Percentiles rank a stretch among this genome's conserved stretches.
Conservation (phyloP, 2,888 invertebrate species). For the Panzeria rudis region DNA sequence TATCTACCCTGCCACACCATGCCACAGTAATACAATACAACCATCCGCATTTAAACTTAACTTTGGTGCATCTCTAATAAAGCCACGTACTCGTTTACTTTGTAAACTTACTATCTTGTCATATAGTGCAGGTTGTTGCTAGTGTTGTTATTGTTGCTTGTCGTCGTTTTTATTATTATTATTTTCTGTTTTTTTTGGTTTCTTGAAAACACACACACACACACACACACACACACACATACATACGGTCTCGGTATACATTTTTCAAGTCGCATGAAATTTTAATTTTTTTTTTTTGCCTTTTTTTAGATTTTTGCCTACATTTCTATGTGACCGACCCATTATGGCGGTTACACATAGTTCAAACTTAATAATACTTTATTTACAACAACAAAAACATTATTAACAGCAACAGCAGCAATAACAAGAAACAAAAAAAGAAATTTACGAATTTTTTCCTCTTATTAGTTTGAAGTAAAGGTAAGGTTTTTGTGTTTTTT, state of each 20-base stretch:
- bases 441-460: constrained; percentile 4
- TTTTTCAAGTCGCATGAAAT: constrained; percentile 62
- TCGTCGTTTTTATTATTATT: constrained; percentile 62
- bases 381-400: constrained; percentile 55
- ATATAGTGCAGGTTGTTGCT: constrained; percentile 66
- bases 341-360: constrained; percentile 71
- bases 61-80: constrained; percentile 54
- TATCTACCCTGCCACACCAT: constrained; percentile 36
- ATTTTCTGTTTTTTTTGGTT: constrained; percentile 22
- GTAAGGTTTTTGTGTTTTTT: not conserved
- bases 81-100: constrained; percentile 68
- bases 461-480: constrained; percentile 23
- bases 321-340: constrained; percentile 72
- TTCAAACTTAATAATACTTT: constrained; percentile 71
- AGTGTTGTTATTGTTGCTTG: constrained; percentile 51
- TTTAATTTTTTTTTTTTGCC: constrained; percentile 29
- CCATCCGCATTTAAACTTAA: not conserved
- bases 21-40: constrained; percentile 17
- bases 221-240: not conserved
- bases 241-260: not conserved
- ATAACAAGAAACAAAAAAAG: not conserved
- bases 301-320: constrained; percentile 48
- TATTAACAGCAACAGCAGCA: constrained; percentile 26
- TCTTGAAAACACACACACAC: constrained; percentile 7
- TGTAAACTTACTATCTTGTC: constrained; percentile 68